phyloP scores from a whole-genome alignment of 2,888 invertebrate species.

The Pyrrhosoma nymphula region DNA sequence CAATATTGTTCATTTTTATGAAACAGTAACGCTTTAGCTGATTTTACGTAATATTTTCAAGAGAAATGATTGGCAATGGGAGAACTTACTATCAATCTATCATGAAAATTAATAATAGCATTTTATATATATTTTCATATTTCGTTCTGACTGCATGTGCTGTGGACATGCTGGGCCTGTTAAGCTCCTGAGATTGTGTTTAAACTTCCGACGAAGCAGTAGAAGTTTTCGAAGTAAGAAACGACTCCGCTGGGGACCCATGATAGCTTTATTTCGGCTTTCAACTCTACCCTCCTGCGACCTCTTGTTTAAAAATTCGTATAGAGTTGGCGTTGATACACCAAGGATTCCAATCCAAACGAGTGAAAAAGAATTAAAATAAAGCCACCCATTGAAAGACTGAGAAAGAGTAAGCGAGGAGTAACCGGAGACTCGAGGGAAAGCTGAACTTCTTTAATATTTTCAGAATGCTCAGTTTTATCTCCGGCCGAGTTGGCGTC shows the following conservation, averaged over 20 bases:
- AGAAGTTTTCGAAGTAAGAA: neutral
- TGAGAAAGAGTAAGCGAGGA: neutral
- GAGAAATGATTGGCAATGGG: too few species aligned
- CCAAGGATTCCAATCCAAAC: neutral
- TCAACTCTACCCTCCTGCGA: neutral
- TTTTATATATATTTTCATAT: too few species aligned
- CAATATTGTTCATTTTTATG: too few species aligned
- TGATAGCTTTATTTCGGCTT: neutral
- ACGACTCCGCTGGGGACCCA: neutral
- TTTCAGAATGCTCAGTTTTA: neutral
- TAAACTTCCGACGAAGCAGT: neutral
- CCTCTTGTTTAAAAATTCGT: neutral
- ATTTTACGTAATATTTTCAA: too few species aligned
- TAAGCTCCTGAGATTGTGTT: neutral
- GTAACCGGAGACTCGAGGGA: neutral
- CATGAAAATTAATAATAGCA: too few species aligned
- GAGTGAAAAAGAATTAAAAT: neutral
- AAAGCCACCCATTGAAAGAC: neutral
- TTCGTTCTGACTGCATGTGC: too few species aligned
- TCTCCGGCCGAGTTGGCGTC: neutral
- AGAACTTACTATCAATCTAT: too few species aligned
- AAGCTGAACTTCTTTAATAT: neutral
- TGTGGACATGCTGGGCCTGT: too few species aligned
- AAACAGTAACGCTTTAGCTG: too few species aligned
- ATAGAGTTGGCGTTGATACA: neutral